Evolutionary conservation across 1,140 invertebrate species (phyloP), one percentile per base, ranked within the genome.

Genomic region (Drosophila elegans): DNA sequence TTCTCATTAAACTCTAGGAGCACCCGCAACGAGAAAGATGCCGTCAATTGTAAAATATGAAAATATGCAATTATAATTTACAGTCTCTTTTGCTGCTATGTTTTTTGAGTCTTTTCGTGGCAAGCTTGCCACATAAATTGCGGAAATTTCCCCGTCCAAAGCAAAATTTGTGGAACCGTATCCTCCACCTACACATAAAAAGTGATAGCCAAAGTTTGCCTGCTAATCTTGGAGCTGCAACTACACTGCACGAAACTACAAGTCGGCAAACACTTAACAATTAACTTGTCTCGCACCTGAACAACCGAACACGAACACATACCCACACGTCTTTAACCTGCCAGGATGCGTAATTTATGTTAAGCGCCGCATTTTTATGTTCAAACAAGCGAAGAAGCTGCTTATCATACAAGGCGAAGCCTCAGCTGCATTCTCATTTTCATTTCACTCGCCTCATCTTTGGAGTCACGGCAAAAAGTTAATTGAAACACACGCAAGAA

Each of bases 61-160:
- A 88, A 88, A 89, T 89, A 89, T 88, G 83, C 83, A 88, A 88
- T 88, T 88, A 88, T 89, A 88, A 88, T 88, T 88, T 88, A 88
- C 84, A 89, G 75, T 89, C 81, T 71, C 27, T n/a, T 11, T 0
- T 27, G 32, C 7, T 9, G 25, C 25, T 32, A 39, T 10, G 9
- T 41, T 51, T 52, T 68, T 69, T 63, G 25, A 57, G 60, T 12
- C 49, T 74, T 74, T 53, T 48, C 54, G 34, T n/a, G 45, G 55
- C 46, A 60, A 60, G 53, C 79, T 78, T 63, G 67, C 74, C 79
- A 78, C 79, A 82, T 82, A 83, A 82, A 82, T 80, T 80, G 78
- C 64, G 38, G 59, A 78, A 78, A 78, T 73, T 63, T 77, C 68
- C 25, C 4, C 21, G 42, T 44, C 64, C 67, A 51, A 62, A 56